Percentiles rank a stretch among this genome's conserved stretches.
These are phyloP conservation scores for Pedetes capensis DNA, from an alignment of 2,113 vertebrate genomes.

Conservation along the genomic window DNA sequence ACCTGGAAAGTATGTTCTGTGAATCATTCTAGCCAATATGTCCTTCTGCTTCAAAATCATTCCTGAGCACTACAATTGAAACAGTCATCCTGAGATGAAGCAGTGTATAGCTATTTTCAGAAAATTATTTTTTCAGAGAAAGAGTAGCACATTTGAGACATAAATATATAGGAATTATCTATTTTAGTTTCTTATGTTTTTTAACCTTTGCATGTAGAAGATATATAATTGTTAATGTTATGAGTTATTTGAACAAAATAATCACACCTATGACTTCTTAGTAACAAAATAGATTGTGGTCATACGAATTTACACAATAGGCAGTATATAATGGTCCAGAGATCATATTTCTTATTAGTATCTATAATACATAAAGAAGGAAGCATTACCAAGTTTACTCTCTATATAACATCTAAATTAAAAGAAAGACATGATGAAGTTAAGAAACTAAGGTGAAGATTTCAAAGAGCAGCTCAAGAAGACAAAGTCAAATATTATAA, in stretches of 20 bases:
- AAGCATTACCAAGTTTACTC: conserved; percentile 41
- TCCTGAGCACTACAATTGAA: not conserved
- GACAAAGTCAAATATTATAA: too few species aligned
- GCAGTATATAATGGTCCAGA: not conserved
- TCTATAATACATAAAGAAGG: conserved; percentile 51
- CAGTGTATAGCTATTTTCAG: not conserved
- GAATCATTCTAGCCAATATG: not conserved
- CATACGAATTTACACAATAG: conserved; percentile 19
- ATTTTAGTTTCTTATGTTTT: not conserved
- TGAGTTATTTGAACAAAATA: conserved; percentile 26
- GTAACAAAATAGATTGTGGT: not conserved
- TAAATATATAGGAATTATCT: conserved; percentile 8
- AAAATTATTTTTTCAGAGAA: conserved; percentile 2
- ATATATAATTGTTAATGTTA: conserved; percentile 18
- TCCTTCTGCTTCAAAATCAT: not conserved
- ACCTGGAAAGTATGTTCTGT: not conserved
- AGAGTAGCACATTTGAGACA: conserved; percentile 42
- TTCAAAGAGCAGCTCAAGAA: too few species aligned
- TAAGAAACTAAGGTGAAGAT: too few species aligned
- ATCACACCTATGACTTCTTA: not conserved
- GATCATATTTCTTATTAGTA: conserved; percentile 13
- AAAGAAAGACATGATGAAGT: too few species aligned
- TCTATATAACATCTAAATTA: too few species aligned
- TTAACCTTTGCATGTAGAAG: not conserved
- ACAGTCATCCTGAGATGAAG: not conserved